Evolutionary conservation across 2,113 vertebrate species (phyloP), one percentile per base, ranked within the genome.

Genomic region (Amphiprion percula): DNA sequence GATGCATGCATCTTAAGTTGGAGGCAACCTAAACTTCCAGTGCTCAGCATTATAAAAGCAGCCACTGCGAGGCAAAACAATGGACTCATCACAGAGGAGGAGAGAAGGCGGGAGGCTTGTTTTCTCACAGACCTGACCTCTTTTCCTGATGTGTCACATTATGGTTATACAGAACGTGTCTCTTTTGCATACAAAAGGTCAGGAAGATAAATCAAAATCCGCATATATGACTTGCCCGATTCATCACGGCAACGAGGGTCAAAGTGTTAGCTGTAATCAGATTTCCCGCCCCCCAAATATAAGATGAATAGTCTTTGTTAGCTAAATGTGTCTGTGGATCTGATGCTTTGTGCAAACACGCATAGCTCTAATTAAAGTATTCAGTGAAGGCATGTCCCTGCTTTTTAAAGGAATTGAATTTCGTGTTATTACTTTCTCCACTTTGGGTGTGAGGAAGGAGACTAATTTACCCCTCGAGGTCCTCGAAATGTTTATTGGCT

Each of bases 131-230:
- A 72, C 80, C 77, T 93, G 93, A 93, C 94, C 94, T 93, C 90
- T 90, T 94, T 94, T 94, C 83, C 91, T 92, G 90, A 87, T 71
- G 74, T 87, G 90, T 93, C 93, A 92, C 93, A 94, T 94, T 94
- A 91, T 75, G 79, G 88, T 82, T 87, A 68, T 81, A 91, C 87
- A 76, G 74, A 90, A 88, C 52, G 79, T 68, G 84, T 93, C 92
- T 95, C 88, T 89, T 95, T 94, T 94, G 94, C 94, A 94, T 94
- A 92, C 88, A 85, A 95, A 95, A 95, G 95, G 95, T 95, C 93
- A 94, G 87, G 84, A 73, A 93, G 91, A 94, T 95, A 95, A 93
- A 95, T 95, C 94, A 94, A 89, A 87, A 89, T 90, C 87, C 47
- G 64, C 86, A 85, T 87, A 72, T 37, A 30, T 85, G 91, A 93